Evolutionary conservation across 2,113 vertebrate genomes (phyloP), one percentile per base, ranked within the genome.

Genomic region (Apteryx mantelli): DNA sequence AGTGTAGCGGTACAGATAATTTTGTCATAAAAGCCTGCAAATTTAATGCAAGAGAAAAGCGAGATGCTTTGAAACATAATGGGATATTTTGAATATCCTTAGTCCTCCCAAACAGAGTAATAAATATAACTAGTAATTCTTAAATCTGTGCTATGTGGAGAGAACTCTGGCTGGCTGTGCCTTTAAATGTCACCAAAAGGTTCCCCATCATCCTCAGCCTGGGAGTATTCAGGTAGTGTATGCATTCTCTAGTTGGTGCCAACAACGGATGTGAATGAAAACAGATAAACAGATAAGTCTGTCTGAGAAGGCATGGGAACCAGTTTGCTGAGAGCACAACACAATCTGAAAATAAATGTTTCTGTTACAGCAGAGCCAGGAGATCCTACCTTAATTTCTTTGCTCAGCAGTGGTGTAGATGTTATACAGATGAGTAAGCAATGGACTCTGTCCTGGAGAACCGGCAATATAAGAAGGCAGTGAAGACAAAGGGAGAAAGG

Each of bases 391-490:
- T 17, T 26, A 9, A 14, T 30, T 55, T 48, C 34, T 1, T 21
- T n/a, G 63, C 55, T 63, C 30, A 10, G 50, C 52, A 1, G 5
- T 1, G 14, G 55, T 44, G 9, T 3, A 5, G 56, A 5, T 0
- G 2, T 38, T 38, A 9, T 3, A 1, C 48, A 30, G 80, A 4
- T 2, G 9, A 42, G 58, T 4, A 10, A 28, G 85, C 2, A 4
- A 12, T 21, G 46, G 66, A 4, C 55, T 66, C 46, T 53, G 40
- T 21, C 42, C 32, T 42, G n/a, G 14, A 66, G 73, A 24, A 4
- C 16, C 53, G 4, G 7, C 2, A 1, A 13, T 21, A 48, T 19
- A 18, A 1, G 13, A 42, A 30, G 46, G 53, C 44, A 36, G 34
- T 11, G 42, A n/a, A 36, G 63, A 64, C 15, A 0, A 15, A 14